These are phyloP conservation scores for Brotogeris chrysoptera DNA, from an alignment of 2,797 vertebrate species.

Conservation along the genomic window DNA sequence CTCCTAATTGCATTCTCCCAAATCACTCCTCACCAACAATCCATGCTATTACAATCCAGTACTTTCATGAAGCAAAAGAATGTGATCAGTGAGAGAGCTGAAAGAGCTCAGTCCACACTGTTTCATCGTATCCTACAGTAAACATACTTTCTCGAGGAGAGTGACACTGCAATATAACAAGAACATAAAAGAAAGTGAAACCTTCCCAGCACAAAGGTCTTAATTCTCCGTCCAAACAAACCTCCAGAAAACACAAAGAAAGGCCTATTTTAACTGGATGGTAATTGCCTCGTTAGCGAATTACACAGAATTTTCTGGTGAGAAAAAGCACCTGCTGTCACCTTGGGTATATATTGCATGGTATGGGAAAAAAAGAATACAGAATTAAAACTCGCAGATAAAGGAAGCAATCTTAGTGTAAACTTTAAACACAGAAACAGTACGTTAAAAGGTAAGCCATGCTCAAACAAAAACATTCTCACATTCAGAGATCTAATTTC, in stretches of 20 bases:
- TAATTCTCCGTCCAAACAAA: not conserved
- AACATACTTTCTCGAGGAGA: not conserved
- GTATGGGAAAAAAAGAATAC: fast-evolving
- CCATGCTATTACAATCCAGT: not conserved
- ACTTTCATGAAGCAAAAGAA: not conserved
- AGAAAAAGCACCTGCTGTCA: not conserved
- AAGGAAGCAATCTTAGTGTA: not conserved
- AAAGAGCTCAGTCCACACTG: not conserved
- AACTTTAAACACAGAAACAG: not conserved
- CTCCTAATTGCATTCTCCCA: not conserved
- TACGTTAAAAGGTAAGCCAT: not conserved
- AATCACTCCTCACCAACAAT: not conserved
- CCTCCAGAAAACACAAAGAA: not conserved
- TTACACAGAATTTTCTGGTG: not conserved
- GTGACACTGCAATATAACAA: not conserved
- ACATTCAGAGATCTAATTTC: not conserved
- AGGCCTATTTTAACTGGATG: not conserved
- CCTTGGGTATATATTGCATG: not conserved
- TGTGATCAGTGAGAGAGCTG: not conserved
- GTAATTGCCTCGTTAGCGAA: not conserved
- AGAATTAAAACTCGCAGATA: not conserved
- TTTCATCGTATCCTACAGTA: not conserved
- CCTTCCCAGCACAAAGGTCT: not conserved
- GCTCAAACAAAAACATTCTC: not conserved
- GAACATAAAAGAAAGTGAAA: not conserved